phyloP scores from a whole-genome alignment of 2,888 invertebrate species.

The Aleiodes alternator region DNA sequence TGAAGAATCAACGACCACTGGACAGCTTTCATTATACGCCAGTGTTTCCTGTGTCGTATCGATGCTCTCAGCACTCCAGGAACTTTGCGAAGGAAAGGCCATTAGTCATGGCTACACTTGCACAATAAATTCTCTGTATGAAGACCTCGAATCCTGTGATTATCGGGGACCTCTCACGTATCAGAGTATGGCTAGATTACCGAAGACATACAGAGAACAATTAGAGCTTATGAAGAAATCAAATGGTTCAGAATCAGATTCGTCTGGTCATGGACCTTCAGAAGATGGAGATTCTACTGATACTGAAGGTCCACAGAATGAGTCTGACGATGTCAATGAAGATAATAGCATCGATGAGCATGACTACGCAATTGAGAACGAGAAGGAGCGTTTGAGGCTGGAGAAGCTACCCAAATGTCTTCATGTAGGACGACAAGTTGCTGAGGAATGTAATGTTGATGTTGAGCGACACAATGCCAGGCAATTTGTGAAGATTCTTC shows the following conservation, averaged over 20 bases:
- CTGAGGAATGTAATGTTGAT: constrained; percentile 85
- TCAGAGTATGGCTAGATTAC: constrained; percentile 88
- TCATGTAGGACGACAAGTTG: constrained; percentile 75
- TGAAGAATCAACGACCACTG: constrained; percentile 92
- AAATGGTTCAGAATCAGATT: constrained; percentile 70
- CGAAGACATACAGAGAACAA: constrained; percentile 83
- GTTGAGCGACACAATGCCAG: constrained; percentile 91
- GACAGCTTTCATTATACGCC: constrained; percentile 85
- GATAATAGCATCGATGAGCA: constrained; percentile 67
- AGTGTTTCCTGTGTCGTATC: constrained; percentile 91
- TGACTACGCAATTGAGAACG: constrained; percentile 71
- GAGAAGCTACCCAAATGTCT: constrained; percentile 79
- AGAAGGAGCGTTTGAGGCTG: constrained; percentile 74
- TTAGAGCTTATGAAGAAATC: constrained; percentile 73
- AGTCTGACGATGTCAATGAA: constrained; percentile 68
- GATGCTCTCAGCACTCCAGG: constrained; percentile 88
- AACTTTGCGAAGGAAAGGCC: constrained; percentile 85
- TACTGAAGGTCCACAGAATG: constrained; percentile 71
- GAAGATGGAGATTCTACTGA: constrained; percentile 72
- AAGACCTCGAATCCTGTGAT: constrained; percentile 77
- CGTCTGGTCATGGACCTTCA: constrained; percentile 72
- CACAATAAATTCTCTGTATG: constrained; percentile 70
- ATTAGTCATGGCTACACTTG: constrained; percentile 78
- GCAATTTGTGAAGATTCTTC: constrained; percentile 87
- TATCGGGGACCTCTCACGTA: constrained; percentile 91